Base-by-base conservation (phyloP, 2,888 invertebrate species). In the Troglohyphantes excavatus region DNA sequence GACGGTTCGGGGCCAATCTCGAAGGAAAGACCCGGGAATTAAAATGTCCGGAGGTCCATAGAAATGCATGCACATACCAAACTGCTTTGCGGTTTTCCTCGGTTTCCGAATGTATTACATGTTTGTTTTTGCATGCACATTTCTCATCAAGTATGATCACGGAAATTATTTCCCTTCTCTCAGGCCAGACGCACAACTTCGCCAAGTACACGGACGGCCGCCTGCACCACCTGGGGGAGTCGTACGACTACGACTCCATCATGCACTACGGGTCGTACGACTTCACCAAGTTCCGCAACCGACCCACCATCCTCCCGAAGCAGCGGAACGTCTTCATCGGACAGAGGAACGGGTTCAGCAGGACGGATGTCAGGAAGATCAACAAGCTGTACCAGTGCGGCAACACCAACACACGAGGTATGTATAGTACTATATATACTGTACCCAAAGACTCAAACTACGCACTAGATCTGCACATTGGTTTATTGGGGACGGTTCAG, bases 201-300 rank as follows among this genome's bases (percentile, higher is more conserved):
- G 95, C 95, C 63, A 96, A 96, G 92, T 96, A 96, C 92, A 95
- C 94, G 6, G 94, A 94, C n/a, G 94, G 95, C 11, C 94, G 95
- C 1, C 95, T 96, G 6, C 95, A 95, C 0, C 95, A 96, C 92
- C 96, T 95, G 92, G 95, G 95, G 0, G 95, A 96, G 53, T 93
- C 94, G 2, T 96, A 96, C 92, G 96, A 96, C 93, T 96, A 96
- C 91, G 94, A 93, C 9, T 96, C 96, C 92, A 95, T 96, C 0
- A 96, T 96, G 96, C 96, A 96, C 92, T 96, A 96, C 92, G 95
- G 95, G 67, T 94, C 94, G 33, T 94, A 93, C 29, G 96, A 96
- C 0, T 96, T 96, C 92, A 95, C 96, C 0, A 95, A 95, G 92
- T 96, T 96, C 93, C 67, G 87, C 21, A 94, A 95, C 91, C 86